These are phyloP conservation scores for Naja naja DNA, from an alignment of 2,113 vertebrate species.

Conservation along the genomic window DNA sequence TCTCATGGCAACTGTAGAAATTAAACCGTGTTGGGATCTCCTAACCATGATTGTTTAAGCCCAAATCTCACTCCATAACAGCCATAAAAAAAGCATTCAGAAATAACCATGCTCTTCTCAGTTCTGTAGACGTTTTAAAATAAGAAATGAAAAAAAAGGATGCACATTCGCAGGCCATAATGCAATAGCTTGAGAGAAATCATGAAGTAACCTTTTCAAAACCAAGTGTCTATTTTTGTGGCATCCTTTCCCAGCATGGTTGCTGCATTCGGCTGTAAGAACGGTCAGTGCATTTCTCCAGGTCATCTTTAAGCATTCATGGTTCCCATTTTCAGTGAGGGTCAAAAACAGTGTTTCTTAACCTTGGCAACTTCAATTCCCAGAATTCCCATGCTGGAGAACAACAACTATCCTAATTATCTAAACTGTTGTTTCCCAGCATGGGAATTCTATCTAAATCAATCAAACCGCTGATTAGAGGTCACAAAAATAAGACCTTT, in stretches of 20 bases:
- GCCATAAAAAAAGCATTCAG: not conserved
- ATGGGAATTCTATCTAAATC: not conserved
- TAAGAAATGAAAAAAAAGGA: not conserved
- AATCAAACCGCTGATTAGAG: not conserved
- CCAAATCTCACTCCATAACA: not conserved
- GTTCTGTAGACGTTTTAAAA: not conserved
- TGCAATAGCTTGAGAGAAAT: slow-evolving; percentile 44
- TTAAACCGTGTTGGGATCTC: not conserved
- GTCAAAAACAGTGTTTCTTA: not conserved
- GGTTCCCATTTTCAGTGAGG: not conserved
- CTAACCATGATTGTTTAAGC: not conserved
- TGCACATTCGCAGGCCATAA: not conserved
- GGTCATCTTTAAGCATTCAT: not conserved
- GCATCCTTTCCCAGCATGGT: slow-evolving; percentile 51
- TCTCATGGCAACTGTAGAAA: not conserved
- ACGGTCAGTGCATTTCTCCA: slow-evolving; percentile 45
- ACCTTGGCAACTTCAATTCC: not conserved
- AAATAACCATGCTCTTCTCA: not conserved
- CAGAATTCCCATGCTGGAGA: not conserved
- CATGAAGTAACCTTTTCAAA: slow-evolving; percentile 65
- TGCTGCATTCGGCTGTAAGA: slow-evolving; percentile 50
- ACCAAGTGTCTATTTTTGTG: slow-evolving; percentile 61
- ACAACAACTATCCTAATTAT: not conserved
- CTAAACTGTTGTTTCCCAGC: not conserved
- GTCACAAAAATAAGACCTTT: not conserved